Evolutionary conservation across 1,140 invertebrate genomes (phyloP).

Genomic region (Antheraea pernyi): DNA sequence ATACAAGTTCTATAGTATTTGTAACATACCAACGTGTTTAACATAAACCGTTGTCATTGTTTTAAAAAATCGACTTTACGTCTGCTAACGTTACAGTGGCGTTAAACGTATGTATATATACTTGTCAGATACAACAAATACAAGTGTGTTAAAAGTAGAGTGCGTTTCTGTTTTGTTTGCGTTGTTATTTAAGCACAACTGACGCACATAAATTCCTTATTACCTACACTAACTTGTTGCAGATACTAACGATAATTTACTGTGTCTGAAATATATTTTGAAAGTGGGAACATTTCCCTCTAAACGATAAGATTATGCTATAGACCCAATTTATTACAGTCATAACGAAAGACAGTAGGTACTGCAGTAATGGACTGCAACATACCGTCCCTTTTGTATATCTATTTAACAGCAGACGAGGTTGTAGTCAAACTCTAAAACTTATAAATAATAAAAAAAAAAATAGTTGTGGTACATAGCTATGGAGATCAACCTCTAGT

Average conservation of each 20-base stretch:
- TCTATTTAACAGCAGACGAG: too few relatives aligned
- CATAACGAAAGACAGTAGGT: constrained; percentile 40
- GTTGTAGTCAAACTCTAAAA: too few relatives aligned
- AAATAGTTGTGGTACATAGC: too few relatives aligned
- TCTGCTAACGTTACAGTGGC: neutral
- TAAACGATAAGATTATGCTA: neutral
- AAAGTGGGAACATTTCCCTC: neutral
- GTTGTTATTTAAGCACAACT: neutral
- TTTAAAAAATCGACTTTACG: neutral
- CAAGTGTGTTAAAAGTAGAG: neutral
- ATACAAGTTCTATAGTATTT: neutral
- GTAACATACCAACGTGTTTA: neutral
- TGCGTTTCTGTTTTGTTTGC: neutral
- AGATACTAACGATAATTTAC: neutral
- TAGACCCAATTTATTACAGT: constrained; percentile 10
- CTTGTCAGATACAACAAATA: neutral
- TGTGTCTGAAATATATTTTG: neutral
- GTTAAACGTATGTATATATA: neutral
- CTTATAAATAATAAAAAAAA: too few relatives aligned
- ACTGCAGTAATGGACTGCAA: constrained; percentile 41
- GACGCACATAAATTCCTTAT: neutral
- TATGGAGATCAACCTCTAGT: too few relatives aligned
- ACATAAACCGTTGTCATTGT: neutral
- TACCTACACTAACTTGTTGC: neutral
- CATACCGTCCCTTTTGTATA: constrained; percentile 49